Base-by-base conservation (phyloP, 2,797 vertebrate species). In the Enoplosus armatus region DNA sequence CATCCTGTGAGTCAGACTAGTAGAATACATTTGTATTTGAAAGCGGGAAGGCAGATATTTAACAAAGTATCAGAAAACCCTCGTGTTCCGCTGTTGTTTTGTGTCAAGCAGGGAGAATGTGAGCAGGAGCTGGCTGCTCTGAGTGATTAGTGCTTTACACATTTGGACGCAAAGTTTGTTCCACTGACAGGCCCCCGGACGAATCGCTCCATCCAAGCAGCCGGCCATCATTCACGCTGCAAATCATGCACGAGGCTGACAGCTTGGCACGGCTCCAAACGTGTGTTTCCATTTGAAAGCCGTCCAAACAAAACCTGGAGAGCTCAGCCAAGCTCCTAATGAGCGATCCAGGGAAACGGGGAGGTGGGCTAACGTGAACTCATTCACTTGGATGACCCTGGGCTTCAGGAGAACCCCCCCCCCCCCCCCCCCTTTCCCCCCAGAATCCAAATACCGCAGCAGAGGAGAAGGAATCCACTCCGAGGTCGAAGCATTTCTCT, bases 271-370 rank as follows among this genome's bases (percentile, higher is more conserved):
- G 0, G 59, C 74, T 90, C 93, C 94, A 92, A 83, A 87, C 80
- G 87, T 82, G 89, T 89, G 90, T 93, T 94, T 94, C 88, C 92
- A 92, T 93, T 91, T 95, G 94, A 92, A 88, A 93, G 71, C 76
- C 71, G 33, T 93, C 90, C 92, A 95, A 95, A 93, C 85, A 85
- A 92, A 94, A 93, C 90, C 89, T 82, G 18, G 80, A 81, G 85
- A 41, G 76, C 88, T 77, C 81, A 79, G 90, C 92, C 92, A 90
- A 90, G 79, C 88, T 88, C 89, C 80, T 92, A 89, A 92, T 92
- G 92, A 94, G 88, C 48, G 56, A 90, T 87, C 80, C 87, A 86
- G 89, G 86, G 78, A 88, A 58, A 84, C 61, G 69, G 60, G 69
- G 60, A 85, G 79, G 77, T 65, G 48, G 75, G 84, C 79, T 72